Percentiles rank a stretch among this genome's conserved stretches.
These are phyloP conservation scores for Octodonta nipae DNA, from an alignment of 2,888 invertebrate species.

Conservation along the genomic window DNA sequence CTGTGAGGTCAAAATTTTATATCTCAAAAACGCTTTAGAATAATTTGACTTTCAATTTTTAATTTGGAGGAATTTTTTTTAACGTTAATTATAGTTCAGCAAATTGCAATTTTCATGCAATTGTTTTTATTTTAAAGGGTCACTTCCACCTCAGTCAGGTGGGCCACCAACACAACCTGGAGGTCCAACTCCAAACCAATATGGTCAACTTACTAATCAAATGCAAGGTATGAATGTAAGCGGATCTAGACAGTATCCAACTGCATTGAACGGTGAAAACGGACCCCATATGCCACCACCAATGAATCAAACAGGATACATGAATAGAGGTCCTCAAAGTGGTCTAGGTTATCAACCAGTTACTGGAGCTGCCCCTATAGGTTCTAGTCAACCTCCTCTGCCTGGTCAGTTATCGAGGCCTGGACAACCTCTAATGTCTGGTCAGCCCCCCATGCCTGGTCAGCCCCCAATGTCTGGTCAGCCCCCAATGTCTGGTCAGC, in stretches of 20 bases:
- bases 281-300: conserved; percentile 39
- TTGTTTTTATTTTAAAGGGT: too few species aligned
- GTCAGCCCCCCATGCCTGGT: conserved; percentile 11
- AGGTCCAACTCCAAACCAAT: neutral
- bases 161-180: conserved; percentile 3
- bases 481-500: conserved; percentile 8
- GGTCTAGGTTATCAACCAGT: too few species aligned
- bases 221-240: conserved; percentile 35
- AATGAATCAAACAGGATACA: conserved; percentile 22
- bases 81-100: too few species aligned
- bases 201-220: conserved; percentile 17
- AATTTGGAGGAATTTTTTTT: too few species aligned
- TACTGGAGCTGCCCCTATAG: too few species aligned
- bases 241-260: conserved; percentile 26
- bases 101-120: too few species aligned
- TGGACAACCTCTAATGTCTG: conserved; percentile 10
- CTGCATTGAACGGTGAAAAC: conserved; percentile 26
- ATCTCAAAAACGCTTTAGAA: too few species aligned
- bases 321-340: conserved; percentile 19
- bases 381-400: too few species aligned
- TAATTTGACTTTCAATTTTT: too few species aligned
- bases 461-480: conserved; percentile 14
- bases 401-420: conserved; percentile 16
- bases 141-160: conserved; percentile 4
- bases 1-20: too few species aligned